Conservation (phyloP, 1,140 invertebrate genomes). For the Dendrolimus kikuchii region DNA sequence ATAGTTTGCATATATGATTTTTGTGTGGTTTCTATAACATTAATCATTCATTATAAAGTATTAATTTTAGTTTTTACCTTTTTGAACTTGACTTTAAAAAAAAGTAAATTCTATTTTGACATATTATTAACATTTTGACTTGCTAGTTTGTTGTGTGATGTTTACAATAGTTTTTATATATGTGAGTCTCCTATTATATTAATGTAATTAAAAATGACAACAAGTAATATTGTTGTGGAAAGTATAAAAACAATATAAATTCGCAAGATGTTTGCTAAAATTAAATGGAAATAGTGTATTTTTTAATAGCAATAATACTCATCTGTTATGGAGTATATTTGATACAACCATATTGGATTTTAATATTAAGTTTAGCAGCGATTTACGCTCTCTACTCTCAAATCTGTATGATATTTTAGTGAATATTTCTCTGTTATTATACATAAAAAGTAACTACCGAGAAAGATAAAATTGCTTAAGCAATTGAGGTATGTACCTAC, state of each 20-base stretch:
- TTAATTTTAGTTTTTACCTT: too few species aligned
- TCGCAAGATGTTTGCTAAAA: constrained; percentile 27
- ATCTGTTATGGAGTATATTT: constrained; percentile 36
- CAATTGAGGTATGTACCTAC: too few species aligned
- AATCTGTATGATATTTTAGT: constrained; percentile 35
- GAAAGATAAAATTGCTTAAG: too few species aligned
- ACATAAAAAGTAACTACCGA: too few species aligned
- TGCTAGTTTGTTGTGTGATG: too few species aligned
- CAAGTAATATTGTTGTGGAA: neutral
- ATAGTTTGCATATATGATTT: too few species aligned
- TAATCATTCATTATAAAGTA: too few species aligned
- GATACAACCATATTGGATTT: constrained; percentile 45
- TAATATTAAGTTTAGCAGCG: constrained; percentile 32
- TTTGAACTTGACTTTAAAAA: too few species aligned
- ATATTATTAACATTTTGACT: too few species aligned
- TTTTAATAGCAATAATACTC: constrained; percentile 30
- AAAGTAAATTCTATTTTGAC: too few species aligned
- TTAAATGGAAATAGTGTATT: constrained; percentile 58
- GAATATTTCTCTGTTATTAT: neutral
- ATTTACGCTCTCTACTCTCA: constrained; percentile 38
- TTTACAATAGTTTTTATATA: too few species aligned
- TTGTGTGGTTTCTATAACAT: too few species aligned
- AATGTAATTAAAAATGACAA: neutral
- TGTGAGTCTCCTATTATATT: neutral
- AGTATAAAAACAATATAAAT: neutral